A percentile compares a stretch with the other conserved stretches of the same genome.
Evolutionary conservation across 2,797 vertebrate species (phyloP).

Genomic region (Cossypha heuglini): DNA sequence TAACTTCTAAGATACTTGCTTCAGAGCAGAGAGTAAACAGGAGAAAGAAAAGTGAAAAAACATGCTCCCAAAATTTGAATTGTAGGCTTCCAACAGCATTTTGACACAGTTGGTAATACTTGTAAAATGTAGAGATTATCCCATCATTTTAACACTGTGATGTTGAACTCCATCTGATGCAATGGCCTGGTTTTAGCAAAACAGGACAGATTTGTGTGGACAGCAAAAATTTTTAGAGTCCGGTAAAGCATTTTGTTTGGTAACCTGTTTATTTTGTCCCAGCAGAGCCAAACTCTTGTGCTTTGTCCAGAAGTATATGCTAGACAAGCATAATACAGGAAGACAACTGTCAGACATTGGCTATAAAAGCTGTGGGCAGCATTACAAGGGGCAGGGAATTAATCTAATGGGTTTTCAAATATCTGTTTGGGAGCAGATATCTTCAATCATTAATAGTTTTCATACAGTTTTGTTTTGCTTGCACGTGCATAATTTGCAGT

Average conservation of each 20-base stretch:
- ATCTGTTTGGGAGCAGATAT: not conserved
- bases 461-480: not conserved
- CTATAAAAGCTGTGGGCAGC: not conserved
- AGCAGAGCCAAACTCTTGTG: not conserved
- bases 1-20: not conserved
- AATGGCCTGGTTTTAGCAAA: not conserved
- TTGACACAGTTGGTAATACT: not conserved
- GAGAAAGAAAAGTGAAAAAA: not conserved
- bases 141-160: rapidly evolving
- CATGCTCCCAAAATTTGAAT: not conserved
- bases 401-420: not conserved
- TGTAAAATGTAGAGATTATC: not conserved
- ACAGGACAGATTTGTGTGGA: not conserved
- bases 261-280: not conserved
- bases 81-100: not conserved
- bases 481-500: not conserved
- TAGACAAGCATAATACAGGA: not conserved
- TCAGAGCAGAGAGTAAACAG: not conserved
- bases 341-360: not conserved
- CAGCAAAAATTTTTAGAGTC: not conserved
- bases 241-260: not conserved
- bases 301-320: not conserved
- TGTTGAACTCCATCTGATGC: not conserved
- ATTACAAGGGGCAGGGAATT: not conserved
- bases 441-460: not conserved